These are phyloP conservation scores for Onychorhynchus coronatus DNA, from an alignment of 2,113 vertebrate genomes.

Conservation along the genomic window DNA sequence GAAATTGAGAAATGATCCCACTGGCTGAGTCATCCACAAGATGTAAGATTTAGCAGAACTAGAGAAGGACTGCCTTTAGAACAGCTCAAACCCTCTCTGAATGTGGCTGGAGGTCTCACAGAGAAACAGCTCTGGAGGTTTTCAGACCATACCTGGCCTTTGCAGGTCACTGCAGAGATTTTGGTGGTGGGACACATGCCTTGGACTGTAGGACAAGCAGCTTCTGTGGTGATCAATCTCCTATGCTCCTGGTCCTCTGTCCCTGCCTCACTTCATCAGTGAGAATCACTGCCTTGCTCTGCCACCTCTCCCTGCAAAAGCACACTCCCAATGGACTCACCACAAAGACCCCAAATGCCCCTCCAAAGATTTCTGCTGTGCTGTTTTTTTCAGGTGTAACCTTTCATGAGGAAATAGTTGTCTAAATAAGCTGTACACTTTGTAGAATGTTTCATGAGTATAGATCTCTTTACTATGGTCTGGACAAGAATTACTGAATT, in stretches of 20 bases:
- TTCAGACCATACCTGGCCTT: rapidly evolving
- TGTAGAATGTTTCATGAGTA: neutral
- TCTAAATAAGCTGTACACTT: neutral
- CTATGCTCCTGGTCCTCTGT: neutral
- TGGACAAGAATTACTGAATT: neutral
- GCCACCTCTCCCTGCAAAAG: neutral
- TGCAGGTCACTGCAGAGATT: neutral
- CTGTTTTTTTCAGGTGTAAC: neutral
- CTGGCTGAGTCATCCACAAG: neutral
- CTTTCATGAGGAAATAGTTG: neutral
- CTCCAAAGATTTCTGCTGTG: neutral
- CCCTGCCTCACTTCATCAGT: neutral
- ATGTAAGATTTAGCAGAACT: neutral
- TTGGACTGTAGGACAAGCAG: rapidly evolving
- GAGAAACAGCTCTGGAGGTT: neutral
- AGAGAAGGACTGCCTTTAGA: neutral
- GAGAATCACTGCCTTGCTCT: neutral
- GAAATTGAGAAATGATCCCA: neutral
- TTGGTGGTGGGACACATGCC: neutral
- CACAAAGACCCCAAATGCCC: neutral
- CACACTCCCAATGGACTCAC: neutral
- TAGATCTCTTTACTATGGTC: neutral
- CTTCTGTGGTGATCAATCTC: neutral
- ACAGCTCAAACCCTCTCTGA: neutral
- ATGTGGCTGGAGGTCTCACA: neutral